Evolutionary conservation across 2,113 vertebrate species (phyloP), one percentile per base, ranked within the genome.

Genomic region (Coreoperca whiteheadi): DNA sequence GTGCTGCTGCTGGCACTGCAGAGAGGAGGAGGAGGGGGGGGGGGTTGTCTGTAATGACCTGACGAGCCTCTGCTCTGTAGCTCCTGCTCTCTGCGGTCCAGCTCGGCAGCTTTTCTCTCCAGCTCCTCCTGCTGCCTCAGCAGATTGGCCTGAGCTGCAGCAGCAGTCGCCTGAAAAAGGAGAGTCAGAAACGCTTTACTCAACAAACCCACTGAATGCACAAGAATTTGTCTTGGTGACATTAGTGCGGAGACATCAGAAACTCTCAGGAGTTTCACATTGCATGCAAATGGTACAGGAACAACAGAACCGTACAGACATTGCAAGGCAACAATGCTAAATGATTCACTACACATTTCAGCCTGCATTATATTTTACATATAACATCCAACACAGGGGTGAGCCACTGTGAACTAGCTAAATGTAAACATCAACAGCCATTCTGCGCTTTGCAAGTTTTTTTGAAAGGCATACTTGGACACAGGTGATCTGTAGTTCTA

Each of bases 91-190:
- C 97, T 97, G 91, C 98, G 96, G 46, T 99, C 98, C 83, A 99
- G 87, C 85, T 99, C 97, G 0, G 98, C 97, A 9, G 98, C 98
- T 85, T 99, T 99, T 77, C 95, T 96, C 94, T 99, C 98, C 85
- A 99, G 90, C 74, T 99, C 98, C 34, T 98, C 98, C 94, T 99
- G 98, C 93, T 99, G 97, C 87, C 95, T 96, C 60, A 98, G 96
- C 56, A 99, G 96, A 77, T 95, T 96, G 5, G 95, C 95, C 91
- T 99, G 98, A 4, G 96, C 98, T 4, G 96, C 97, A 0, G 96
- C 95, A 25, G 96, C 97, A 21, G 95, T 87, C 0, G 95, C 96
- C 98, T 99, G 72, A 0, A 25, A 41, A n/a, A 34, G 28, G 11
- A 64, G 15, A 41, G 50, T 16, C n/a, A 67, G 10, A 77, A 79